A percentile compares a stretch with the other conserved stretches of the same genome.
Evolutionary conservation across 2,888 invertebrate genomes (phyloP).

Genomic region (Phengaris alcon): DNA sequence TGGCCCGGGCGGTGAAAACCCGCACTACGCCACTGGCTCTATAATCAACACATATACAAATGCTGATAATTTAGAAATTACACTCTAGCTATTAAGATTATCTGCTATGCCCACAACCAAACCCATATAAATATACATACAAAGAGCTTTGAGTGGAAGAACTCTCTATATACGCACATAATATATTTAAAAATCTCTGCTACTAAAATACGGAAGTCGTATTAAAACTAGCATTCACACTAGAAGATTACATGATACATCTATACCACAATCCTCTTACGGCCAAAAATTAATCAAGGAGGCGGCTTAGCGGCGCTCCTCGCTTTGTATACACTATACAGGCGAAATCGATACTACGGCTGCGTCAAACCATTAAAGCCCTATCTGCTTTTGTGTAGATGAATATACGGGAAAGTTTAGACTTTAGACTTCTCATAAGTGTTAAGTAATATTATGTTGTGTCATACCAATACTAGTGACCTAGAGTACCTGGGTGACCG

Average conservation of each 20-base stretch:
- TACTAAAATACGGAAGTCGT: conserved; percentile 9
- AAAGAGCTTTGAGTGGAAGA: too few species aligned
- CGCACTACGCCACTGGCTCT: too few species aligned
- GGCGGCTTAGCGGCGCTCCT: conserved; percentile 46
- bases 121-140: too few species aligned
- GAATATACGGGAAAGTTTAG: background rate
- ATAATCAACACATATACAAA: too few species aligned
- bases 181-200: background rate
- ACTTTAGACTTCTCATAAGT: too few species aligned
- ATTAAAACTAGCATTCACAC: conserved; percentile 34
- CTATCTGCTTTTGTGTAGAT: background rate
- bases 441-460: too few species aligned
- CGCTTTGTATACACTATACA: conserved; percentile 37
- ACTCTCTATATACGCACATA: background rate
- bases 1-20: too few species aligned
- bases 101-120: too few species aligned
- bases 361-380: background rate
- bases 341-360: conserved; percentile 35
- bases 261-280: conserved; percentile 64
- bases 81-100: too few species aligned
- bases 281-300: conserved; percentile 69
- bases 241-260: conserved; percentile 37
- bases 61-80: too few species aligned
- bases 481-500: too few species aligned
- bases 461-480: too few species aligned